phyloP scores from a whole-genome alignment of 2,797 vertebrate genomes.

The Anas georgica region DNA sequence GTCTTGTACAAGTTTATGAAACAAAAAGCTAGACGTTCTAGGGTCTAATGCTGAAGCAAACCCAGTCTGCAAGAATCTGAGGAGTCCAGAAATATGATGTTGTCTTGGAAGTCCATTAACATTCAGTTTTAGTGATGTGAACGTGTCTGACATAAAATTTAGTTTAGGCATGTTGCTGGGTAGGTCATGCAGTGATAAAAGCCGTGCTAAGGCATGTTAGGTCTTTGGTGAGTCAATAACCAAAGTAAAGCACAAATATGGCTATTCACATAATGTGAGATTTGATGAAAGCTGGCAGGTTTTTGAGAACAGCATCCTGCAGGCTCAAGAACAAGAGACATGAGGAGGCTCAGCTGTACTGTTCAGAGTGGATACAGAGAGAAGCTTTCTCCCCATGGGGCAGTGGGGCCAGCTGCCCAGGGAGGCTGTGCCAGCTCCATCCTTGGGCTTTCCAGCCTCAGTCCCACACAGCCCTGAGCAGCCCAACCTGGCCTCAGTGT shows the following conservation, averaged over 20 bases:
- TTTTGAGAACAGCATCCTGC: background rate
- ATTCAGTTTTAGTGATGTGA: background rate
- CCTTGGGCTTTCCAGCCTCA: background rate
- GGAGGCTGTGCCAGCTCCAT: rapidly evolving
- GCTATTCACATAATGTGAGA: background rate
- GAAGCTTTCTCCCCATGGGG: background rate
- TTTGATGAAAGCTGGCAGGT: background rate
- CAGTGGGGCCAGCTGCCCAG: rapidly evolving
- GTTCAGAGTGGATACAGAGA: background rate
- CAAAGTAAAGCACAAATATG: background rate
- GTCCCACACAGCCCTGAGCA: background rate
- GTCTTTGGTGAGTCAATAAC: background rate
- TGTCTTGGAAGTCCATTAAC: background rate
- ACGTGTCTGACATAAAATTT: background rate
- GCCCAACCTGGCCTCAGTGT: background rate
- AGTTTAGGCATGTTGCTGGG: background rate
- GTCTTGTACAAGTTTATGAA: background rate
- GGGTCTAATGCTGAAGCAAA: background rate
- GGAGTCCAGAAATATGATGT: background rate
- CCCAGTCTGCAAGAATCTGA: background rate
- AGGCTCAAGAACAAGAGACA: background rate
- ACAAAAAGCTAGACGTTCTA: background rate
- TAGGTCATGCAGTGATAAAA: background rate
- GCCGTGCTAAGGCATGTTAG: background rate
- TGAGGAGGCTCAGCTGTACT: background rate